Percentiles rank a stretch among this genome's conserved stretches.
phyloP scores from a whole-genome alignment of 1,140 invertebrate genomes.

The Drosophila chauvacae region DNA sequence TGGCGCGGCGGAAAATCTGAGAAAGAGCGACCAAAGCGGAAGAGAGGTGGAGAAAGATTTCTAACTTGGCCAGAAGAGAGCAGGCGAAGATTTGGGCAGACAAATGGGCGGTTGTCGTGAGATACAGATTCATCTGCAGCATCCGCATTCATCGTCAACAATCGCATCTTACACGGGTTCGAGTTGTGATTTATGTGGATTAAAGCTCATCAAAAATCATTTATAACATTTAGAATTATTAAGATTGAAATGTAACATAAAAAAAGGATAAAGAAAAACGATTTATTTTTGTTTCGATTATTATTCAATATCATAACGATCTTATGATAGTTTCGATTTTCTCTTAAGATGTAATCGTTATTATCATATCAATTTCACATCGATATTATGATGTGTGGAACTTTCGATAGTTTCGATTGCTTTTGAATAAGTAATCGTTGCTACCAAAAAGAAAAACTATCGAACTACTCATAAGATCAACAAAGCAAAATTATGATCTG shows the following conservation, averaged over 20 bases:
- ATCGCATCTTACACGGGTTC: slow-evolving; percentile 1
- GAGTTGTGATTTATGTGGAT: background rate
- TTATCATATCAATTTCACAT: too few species aligned
- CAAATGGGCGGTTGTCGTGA: slow-evolving; percentile 38
- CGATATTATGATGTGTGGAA: too few species aligned
- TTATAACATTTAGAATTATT: too few species aligned
- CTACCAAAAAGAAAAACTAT: too few species aligned
- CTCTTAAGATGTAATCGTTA: too few species aligned
- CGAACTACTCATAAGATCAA: too few species aligned
- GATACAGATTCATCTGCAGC: background rate
- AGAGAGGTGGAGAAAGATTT: slow-evolving; percentile 19
- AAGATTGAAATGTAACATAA: background rate
- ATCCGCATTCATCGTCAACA: background rate
- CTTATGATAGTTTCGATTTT: too few species aligned
- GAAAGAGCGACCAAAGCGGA: slow-evolving; percentile 24
- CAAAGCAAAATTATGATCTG: background rate
- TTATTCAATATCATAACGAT: background rate
- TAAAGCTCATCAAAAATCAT: background rate
- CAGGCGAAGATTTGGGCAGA: slow-evolving; percentile 30
- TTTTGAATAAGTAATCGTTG: too few species aligned
- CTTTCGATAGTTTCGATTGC: too few species aligned
- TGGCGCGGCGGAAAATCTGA: slow-evolving; percentile 14
- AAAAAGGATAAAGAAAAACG: background rate
- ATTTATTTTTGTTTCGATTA: background rate
- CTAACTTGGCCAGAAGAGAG: slow-evolving; percentile 19